Base-by-base conservation (phyloP, 2,888 invertebrate species). In the Agriotes lineatus region DNA sequence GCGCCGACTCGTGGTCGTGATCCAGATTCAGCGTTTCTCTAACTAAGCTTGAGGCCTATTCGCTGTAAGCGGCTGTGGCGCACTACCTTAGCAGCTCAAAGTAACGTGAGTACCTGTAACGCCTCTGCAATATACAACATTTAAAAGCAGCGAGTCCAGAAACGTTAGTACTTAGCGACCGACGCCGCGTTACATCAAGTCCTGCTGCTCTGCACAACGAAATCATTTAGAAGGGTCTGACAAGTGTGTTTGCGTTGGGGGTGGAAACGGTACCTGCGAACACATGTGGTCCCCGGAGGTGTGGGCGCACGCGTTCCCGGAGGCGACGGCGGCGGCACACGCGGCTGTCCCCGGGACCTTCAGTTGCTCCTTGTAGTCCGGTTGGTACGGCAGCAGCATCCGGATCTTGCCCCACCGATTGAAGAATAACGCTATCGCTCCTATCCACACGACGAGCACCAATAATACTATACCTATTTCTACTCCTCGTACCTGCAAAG, bases 371-470 rank as follows among this genome's bases (percentile, higher is more conserved):
- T 96, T 96, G 84, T 95, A 96, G 82, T 95, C 95, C 9, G 96
- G 96, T 80, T 96, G 96, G 82, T 96, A 96, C 3, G 96, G 96
- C 75, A 96, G 87, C 75, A 96, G 86, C 95, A 96, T 96, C 48
- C 96, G 90, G 71, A 95, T 95, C 85, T 95, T 95, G 64, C 94
- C 94, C 94, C 94, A 95, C 67, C 94, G 90, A 83, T 94, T 94
- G 87, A 95, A 94, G 87, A 95, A 95, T 63, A 95, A 85, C 0
- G 93, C 92, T 78, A 95, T 94, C 19, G 94, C 94, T n/a, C 91
- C 93, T 16, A 93, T 90, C 95, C 95, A 95, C 37, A 94, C 92
- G 80, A 93, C 87, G 72, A 95, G 87, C 64, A 94, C 94, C 81
- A 94, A 85, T 25, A 93, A 90, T 65, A 95, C 94, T 80, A 96